phyloP scores from a whole-genome alignment of 1,140 invertebrate genomes.

The Proales similis region DNA sequence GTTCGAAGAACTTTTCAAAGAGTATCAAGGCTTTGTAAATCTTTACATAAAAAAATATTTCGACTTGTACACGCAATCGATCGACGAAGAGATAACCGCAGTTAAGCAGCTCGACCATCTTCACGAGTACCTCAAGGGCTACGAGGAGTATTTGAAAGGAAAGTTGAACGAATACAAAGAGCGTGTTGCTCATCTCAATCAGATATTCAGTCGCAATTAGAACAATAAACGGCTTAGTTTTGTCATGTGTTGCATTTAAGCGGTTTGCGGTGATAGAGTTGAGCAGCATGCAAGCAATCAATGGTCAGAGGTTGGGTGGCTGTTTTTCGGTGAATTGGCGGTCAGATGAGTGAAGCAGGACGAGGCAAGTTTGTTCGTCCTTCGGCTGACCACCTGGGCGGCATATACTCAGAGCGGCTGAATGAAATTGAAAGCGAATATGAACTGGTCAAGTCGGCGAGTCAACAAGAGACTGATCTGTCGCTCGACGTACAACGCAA shows the following conservation, averaged over 20 bases:
- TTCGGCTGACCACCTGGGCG: not conserved
- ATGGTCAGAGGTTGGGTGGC: no score
- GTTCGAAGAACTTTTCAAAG: no score
- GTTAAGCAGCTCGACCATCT: slow-evolving; percentile 23
- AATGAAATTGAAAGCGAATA: slow-evolving; percentile 17
- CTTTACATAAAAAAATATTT: no score
- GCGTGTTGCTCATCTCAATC: slow-evolving; percentile 17
- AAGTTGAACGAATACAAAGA: slow-evolving; percentile 22
- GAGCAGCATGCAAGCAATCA: no score
- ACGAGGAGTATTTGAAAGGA: slow-evolving; percentile 6
- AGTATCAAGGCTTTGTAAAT: no score
- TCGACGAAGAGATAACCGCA: no score
- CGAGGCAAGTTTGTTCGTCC: slow-evolving; percentile 19
- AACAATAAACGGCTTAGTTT: not conserved
- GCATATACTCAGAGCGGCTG: slow-evolving; percentile 6
- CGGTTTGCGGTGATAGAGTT: no score
- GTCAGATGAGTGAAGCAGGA: not conserved
- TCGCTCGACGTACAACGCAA: slow-evolving; percentile 27
- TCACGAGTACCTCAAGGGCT: not conserved
- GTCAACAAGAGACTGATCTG: slow-evolving; percentile 1
- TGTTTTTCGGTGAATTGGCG: no score
- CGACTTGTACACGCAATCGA: no score
- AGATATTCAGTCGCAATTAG: slow-evolving; percentile 29
- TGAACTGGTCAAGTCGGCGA: slow-evolving; percentile 10
- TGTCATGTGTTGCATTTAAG: no score